Evolutionary conservation across 2,888 invertebrate genomes (phyloP), one percentile per base, ranked within the genome.

Genomic region (Emmelina monodactyla): DNA sequence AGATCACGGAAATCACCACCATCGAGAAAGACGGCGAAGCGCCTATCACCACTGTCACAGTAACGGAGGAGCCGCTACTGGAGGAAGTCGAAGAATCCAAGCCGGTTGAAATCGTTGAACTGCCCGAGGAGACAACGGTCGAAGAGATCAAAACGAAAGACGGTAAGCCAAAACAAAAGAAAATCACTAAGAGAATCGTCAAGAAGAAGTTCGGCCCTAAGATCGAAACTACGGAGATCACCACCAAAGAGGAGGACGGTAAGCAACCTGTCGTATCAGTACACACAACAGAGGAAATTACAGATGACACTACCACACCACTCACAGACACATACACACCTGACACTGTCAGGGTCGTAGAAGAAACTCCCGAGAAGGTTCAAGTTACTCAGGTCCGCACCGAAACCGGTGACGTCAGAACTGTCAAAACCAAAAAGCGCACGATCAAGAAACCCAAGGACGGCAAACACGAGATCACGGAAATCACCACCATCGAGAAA

Each of bases 291-390:
- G 19, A 19, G 9, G 19, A 19, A 19, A 19, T 9, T 6, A 6
- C 9, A 19, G 5, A 19, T 19, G 19, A 19, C 19, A 19, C 19
- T 6, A 19, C 19, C 19, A 19, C 19, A 19, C 19, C 19, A 19
- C 19, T 19, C 19, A 19, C 19, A 19, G 5, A 19, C 5, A 19
- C 19, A 19, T 19, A 19, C 19, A 19, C 19, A 19, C 19, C 47
- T 7, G 42, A 39, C 12, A 38, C 28, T 1, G 50, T 49, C 0
- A 33, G 38, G 3, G 29, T 45, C 0, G 10, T 44, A 19, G 48
- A 49, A 33, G 47, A 45, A 29, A 19, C 46, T 62, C 69, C 73
- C 28, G 65, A 70, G 46, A 53, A 66, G 41, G 59, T 73, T 2
- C 58, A 66, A 43, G 55, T 65, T 3, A 51, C 51, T 2, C 55